Evolutionary conservation across 2,797 vertebrate species (phyloP).

Genomic region (Psittacula derbiana): DNA sequence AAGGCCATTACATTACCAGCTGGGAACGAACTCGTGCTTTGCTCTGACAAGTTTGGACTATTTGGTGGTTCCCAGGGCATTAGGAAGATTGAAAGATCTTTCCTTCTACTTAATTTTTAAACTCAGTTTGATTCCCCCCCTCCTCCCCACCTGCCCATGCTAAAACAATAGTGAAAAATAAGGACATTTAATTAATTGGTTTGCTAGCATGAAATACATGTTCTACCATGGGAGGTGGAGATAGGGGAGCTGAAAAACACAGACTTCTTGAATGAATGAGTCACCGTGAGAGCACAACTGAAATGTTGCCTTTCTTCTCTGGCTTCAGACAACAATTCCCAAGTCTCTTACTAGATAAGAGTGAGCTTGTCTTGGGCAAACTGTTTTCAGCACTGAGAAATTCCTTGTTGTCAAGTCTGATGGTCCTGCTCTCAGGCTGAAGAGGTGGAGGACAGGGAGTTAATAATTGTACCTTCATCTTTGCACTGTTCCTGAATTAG

Average conservation of each 20-base stretch:
- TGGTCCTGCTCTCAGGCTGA: not conserved
- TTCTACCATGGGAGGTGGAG: not conserved
- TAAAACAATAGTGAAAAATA: not conserved
- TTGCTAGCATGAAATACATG: not conserved
- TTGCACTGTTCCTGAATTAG: not conserved
- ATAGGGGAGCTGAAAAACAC: not conserved
- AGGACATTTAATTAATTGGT: not conserved
- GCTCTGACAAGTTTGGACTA: not conserved
- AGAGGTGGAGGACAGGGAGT: not conserved
- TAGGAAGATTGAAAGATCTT: not conserved
- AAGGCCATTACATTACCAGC: not conserved
- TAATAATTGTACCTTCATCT: not conserved
- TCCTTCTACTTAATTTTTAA: constrained; percentile 8
- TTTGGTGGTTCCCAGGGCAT: not conserved
- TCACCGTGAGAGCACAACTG: not conserved
- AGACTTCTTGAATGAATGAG: not conserved
- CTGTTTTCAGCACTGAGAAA: not conserved
- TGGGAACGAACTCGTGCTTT: not conserved
- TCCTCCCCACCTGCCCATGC: not conserved
- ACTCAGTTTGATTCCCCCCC: not conserved
- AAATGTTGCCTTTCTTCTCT: not conserved
- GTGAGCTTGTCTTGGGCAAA: not conserved
- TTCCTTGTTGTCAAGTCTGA: not conserved
- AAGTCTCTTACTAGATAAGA: not conserved
- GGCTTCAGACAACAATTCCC: not conserved